These are phyloP conservation scores for Ganaspis sp. DNA, from an alignment of 1,140 invertebrate genomes.

Conservation along the genomic window DNA sequence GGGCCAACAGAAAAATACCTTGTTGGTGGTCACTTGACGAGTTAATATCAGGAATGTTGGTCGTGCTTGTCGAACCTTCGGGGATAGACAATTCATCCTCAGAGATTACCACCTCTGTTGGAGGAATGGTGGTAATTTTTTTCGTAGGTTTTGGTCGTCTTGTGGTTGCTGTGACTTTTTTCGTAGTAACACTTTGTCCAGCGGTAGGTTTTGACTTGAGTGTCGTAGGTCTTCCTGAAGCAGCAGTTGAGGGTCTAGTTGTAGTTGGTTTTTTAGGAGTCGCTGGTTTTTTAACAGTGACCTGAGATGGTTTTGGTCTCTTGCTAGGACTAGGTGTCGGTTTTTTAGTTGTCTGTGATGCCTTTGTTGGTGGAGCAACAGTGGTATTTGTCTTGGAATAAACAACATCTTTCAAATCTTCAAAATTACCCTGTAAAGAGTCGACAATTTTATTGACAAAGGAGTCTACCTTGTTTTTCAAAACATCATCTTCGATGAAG, in stretches of 20 bases:
- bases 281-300: slow-evolving; percentile 52
- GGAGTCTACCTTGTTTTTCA: slow-evolving; percentile 87
- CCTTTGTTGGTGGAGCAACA: slow-evolving; percentile 51
- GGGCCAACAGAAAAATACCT: slow-evolving; percentile 57
- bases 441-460: slow-evolving; percentile 90
- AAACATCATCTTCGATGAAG: slow-evolving; percentile 84
- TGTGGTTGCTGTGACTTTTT: slow-evolving; percentile 65
- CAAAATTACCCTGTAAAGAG: slow-evolving; percentile 87
- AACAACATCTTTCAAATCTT: slow-evolving; percentile 86
- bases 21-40: slow-evolving; percentile 58
- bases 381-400: slow-evolving; percentile 77
- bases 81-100: too few relatives aligned
- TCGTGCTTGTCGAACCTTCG: too few relatives aligned
- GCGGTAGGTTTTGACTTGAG: slow-evolving; percentile 65
- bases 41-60: slow-evolving; percentile 44
- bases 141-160: slow-evolving; percentile 66
- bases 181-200: slow-evolving; percentile 58
- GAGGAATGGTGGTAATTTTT: slow-evolving; percentile 53
- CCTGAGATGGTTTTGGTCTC: slow-evolving; percentile 49
- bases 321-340: slow-evolving; percentile 61
- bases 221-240: slow-evolving; percentile 61
- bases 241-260: slow-evolving; percentile 56
- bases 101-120: slow-evolving; percentile 41
- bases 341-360: slow-evolving; percentile 58
- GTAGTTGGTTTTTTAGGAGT: slow-evolving; percentile 62